Conservation (phyloP, 37 sponge, comb jelly and placozoan genomes). For the Bolinopsis microptera region DNA sequence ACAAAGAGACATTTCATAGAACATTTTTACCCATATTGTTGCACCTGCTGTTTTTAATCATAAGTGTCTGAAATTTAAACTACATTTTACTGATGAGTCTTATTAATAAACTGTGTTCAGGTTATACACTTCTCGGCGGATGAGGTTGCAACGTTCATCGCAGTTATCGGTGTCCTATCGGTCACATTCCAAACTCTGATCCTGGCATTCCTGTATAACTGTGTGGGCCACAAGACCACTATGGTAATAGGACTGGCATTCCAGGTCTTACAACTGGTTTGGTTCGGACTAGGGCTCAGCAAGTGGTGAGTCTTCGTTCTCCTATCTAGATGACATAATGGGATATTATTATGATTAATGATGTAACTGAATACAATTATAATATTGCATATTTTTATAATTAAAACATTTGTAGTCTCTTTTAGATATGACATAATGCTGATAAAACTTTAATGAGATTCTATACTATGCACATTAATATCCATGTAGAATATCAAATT, state of each 20-base stretch:
- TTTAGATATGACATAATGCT: no score
- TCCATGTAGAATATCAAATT: no score
- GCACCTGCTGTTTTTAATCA: no score
- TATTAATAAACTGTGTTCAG: no score
- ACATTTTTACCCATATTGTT: no score
- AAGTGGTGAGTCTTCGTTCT: slow-evolving; percentile 73
- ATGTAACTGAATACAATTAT: not conserved
- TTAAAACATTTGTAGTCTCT: no score
- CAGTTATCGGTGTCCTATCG: slow-evolving; percentile 74
- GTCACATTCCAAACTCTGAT: slow-evolving; percentile 73
- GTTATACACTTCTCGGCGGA: slow-evolving; percentile 72
- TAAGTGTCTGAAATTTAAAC: no score
- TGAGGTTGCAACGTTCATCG: slow-evolving; percentile 82
- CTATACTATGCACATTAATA: no score
- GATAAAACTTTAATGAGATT: no score
- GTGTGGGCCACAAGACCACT: slow-evolving; percentile 73
- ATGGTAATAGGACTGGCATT: slow-evolving; percentile 77
- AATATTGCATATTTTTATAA: no score
- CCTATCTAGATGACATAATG: not conserved
- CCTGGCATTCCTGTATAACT: slow-evolving; percentile 69
- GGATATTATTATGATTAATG: not conserved
- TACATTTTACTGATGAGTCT: no score
- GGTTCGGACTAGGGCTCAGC: slow-evolving; percentile 74
- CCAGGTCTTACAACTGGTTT: slow-evolving; percentile 78
- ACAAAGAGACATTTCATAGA: no score